phyloP scores from a whole-genome alignment of 1,140 invertebrate species.

The Halyomorpha halys region DNA sequence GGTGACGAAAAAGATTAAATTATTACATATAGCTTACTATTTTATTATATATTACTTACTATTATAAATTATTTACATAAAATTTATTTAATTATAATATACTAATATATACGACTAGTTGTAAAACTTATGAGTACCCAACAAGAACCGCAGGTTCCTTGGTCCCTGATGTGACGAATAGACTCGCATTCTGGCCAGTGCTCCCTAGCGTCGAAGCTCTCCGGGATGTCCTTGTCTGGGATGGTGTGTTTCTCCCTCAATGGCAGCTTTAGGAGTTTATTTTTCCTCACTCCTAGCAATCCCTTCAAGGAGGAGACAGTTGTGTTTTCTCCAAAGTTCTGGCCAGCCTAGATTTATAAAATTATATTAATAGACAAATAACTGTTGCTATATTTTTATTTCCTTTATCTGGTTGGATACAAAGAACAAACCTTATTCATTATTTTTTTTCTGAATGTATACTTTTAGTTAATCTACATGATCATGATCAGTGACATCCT shows the following conservation, averaged over 20 bases:
- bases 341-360: neutral
- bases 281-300: neutral
- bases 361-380: neutral
- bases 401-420: too few species aligned
- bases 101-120: too few species aligned
- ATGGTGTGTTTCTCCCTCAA: neutral
- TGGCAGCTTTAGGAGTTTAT: neutral
- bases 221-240: neutral
- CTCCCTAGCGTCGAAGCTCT: neutral
- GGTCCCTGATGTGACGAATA: neutral
- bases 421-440: too few species aligned
- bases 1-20: too few species aligned
- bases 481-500: too few species aligned
- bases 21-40: too few species aligned
- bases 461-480: too few species aligned
- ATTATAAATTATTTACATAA: too few species aligned
- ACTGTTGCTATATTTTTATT: too few species aligned
- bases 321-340: neutral
- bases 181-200: neutral
- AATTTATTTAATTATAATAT: too few species aligned
- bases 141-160: neutral
- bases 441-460: too few species aligned
- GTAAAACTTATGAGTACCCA: neutral
- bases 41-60: too few species aligned
- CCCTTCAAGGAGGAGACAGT: neutral